A percentile compares a stretch with the other conserved stretches of the same genome.
These are phyloP conservation scores for Amphiprion percula DNA, from an alignment of 2,113 vertebrate genomes.

Conservation along the genomic window DNA sequence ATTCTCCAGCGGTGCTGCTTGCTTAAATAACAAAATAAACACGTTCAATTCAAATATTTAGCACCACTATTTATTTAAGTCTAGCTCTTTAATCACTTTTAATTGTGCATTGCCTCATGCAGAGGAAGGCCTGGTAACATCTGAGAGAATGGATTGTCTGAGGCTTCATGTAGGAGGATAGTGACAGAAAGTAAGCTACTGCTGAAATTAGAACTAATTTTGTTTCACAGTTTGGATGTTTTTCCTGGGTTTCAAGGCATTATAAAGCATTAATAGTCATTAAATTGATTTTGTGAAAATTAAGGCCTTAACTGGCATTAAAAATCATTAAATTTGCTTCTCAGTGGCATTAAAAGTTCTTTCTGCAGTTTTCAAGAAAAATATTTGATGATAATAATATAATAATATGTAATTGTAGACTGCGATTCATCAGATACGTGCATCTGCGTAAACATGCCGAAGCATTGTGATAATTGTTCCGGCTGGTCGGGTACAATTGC, in stretches of 20 bases:
- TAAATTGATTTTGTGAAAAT: too few relatives aligned
- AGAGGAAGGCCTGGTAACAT: not conserved
- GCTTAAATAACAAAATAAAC: constrained; percentile 43
- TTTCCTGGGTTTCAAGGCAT: not conserved
- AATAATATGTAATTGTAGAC: too few relatives aligned
- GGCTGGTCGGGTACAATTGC: too few relatives aligned
- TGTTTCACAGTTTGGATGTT: constrained; percentile 2
- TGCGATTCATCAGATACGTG: too few relatives aligned
- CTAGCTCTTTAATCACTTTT: constrained; percentile 19
- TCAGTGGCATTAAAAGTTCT: too few relatives aligned
- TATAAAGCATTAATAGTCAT: too few relatives aligned
- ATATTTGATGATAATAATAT: too few relatives aligned
- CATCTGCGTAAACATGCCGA: too few relatives aligned
- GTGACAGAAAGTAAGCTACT: constrained; percentile 26
- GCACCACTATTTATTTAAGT: constrained; percentile 56
- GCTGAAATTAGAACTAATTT: constrained; percentile 39
- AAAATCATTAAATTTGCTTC: too few relatives aligned
- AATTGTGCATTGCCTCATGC: not conserved
- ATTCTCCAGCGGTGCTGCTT: constrained; percentile 38
- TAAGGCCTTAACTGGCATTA: too few relatives aligned
- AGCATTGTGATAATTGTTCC: too few relatives aligned
- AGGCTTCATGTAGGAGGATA: not conserved
- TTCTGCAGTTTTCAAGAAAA: too few relatives aligned
- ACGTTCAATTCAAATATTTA: constrained; percentile 36
- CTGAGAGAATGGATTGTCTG: not conserved